These are phyloP conservation scores for Apotomis turbidana DNA, from an alignment of 2,888 invertebrate genomes.

Conservation along the genomic window DNA sequence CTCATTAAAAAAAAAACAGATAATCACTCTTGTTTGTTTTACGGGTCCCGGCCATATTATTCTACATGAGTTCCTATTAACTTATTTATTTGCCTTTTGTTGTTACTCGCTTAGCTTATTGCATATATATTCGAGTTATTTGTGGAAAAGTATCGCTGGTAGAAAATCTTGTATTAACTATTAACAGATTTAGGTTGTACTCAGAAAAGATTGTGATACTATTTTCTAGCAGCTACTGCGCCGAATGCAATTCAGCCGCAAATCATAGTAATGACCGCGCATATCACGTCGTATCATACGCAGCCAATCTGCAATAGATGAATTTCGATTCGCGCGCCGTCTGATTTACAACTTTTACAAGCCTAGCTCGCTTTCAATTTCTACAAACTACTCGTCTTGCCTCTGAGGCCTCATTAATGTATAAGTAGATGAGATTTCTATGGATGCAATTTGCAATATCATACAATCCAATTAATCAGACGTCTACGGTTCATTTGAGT, in stretches of 20 bases:
- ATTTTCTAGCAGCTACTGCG: conserved; percentile 23
- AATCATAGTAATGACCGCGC: conserved; percentile 40
- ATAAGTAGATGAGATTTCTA: conserved; percentile 23
- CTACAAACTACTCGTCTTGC: conserved; percentile 35
- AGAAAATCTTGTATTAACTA: too few relatives aligned
- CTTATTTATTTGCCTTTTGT: too few relatives aligned
- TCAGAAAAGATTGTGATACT: neutral
- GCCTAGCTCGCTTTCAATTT: conserved; percentile 35
- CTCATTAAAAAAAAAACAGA: too few relatives aligned
- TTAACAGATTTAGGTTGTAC: too few relatives aligned
- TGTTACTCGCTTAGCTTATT: too few relatives aligned
- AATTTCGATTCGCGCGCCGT: conserved; percentile 20
- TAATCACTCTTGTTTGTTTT: too few relatives aligned
- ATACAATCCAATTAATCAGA: conserved; percentile 14
- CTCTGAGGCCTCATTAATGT: conserved; percentile 5
- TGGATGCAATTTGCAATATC: conserved; percentile 19
- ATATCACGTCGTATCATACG: conserved; percentile 36
- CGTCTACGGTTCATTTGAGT: neutral
- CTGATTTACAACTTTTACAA: conserved; percentile 31
- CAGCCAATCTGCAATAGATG: conserved; percentile 34
- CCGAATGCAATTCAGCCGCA: conserved; percentile 37
- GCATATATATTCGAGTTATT: too few relatives aligned
- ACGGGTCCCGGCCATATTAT: too few relatives aligned
- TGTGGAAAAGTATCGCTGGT: too few relatives aligned
- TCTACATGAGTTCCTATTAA: too few relatives aligned